phyloP scores from a whole-genome alignment of 2,797 vertebrate species.

The Percopsis omiscomaycus region DNA sequence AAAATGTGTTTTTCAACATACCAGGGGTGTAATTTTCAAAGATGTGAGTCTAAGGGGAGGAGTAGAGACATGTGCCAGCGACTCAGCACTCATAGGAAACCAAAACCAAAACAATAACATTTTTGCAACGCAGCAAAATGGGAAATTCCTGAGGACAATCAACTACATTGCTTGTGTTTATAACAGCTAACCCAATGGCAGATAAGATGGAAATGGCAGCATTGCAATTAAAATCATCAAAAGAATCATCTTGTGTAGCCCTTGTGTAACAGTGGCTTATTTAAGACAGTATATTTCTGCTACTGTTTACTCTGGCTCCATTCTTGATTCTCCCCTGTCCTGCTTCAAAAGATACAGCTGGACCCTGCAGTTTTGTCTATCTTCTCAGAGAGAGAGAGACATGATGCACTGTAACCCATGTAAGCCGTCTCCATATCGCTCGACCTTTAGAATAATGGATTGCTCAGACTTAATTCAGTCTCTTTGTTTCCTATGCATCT shows the following conservation, averaged over 20 bases:
- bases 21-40: constrained; percentile 5
- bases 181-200: no score
- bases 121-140: no score
- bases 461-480: constrained; percentile 2
- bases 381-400: constrained; percentile 44
- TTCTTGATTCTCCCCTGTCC: constrained; percentile 44
- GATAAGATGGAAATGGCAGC: no score
- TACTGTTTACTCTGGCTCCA: constrained; percentile 68
- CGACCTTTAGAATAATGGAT: constrained; percentile 7
- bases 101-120: no score
- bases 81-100: no score
- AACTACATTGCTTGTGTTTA: no score
- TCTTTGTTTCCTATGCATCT: constrained; percentile 3
- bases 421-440: constrained; percentile 33
- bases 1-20: constrained; percentile 42
- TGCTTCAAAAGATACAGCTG: constrained; percentile 43
- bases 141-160: no score
- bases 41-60: no score
- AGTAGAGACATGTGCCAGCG: no score
- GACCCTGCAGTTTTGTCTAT: constrained; percentile 55
- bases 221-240: no score
- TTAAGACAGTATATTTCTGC: constrained; percentile 33
- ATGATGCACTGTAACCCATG: constrained; percentile 26
- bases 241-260: constrained; percentile 10
- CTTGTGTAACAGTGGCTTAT: constrained; percentile 40